Conservation (phyloP, 2,797 vertebrate genomes). For the Helarctos malayanus region DNA sequence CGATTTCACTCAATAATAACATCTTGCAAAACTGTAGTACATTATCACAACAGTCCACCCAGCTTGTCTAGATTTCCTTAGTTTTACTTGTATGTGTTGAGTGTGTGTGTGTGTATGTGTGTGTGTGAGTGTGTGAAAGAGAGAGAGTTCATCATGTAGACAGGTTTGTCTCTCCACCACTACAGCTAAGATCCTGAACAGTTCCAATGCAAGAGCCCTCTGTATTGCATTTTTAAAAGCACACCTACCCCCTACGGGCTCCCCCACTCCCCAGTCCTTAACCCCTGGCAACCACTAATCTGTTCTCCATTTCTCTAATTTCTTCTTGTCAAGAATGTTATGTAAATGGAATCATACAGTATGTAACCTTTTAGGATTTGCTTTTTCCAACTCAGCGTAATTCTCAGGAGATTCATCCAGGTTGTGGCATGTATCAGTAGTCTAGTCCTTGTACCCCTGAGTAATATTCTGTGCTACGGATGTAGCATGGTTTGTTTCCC, state of each 20-base stretch:
- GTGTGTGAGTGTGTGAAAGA: no score
- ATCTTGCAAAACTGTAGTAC: neutral
- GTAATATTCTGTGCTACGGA: neutral
- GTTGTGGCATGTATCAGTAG: neutral
- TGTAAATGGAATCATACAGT: neutral
- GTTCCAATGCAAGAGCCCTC: neutral
- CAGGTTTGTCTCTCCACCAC: neutral
- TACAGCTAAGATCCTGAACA: neutral
- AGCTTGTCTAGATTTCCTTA: slow-evolving; percentile 18
- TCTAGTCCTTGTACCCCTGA: neutral
- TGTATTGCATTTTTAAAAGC: neutral
- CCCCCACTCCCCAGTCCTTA: neutral
- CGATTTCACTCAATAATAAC: neutral
- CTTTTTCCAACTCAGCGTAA: slow-evolving; percentile 23
- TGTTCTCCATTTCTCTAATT: neutral
- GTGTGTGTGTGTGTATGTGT: neutral
- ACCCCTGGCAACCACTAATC: neutral
- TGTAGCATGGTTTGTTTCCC: neutral
- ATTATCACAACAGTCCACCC: neutral
- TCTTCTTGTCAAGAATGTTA: neutral
- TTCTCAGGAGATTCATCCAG: slow-evolving; percentile 26
- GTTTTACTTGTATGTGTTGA: neutral
- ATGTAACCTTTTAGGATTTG: neutral
- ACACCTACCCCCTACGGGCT: neutral
- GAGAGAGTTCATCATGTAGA: neutral